phyloP scores from a whole-genome alignment of 2,888 invertebrate species.

The Ganaspis brasiliensis region DNA sequence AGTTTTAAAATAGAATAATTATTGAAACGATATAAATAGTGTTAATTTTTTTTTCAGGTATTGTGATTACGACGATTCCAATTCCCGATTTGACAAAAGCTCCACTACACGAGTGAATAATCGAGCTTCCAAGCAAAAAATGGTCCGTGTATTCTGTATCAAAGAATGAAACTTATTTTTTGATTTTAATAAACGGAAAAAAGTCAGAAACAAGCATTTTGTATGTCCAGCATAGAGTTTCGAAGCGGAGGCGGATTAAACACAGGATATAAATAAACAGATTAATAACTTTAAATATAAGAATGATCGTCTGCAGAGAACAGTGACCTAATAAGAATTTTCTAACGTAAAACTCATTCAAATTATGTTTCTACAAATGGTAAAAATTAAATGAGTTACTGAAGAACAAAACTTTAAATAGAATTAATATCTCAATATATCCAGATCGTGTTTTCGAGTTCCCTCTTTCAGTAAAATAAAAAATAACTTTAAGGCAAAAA shows the following conservation, averaged over 20 bases:
- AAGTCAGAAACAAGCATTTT: conserved; percentile 7
- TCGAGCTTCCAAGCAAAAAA: neutral
- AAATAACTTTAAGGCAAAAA: too few species aligned
- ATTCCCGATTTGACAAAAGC: conserved; percentile 66
- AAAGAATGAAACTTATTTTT: neutral
- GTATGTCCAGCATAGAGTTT: conserved; percentile 21
- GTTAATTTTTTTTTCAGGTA: conserved; percentile 65
- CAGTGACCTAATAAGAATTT: conserved; percentile 32
- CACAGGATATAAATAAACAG: conserved; percentile 40
- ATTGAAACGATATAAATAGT: too few species aligned
- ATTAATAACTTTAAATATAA: conserved; percentile 44
- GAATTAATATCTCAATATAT: too few species aligned
- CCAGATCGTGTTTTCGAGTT: too few species aligned
- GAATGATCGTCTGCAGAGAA: conserved; percentile 30
- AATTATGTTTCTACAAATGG: neutral
- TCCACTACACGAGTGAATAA: conserved; percentile 66
- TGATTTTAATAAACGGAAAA: neutral
- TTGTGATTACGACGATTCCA: conserved; percentile 58
- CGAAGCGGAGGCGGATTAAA: conserved; percentile 12
- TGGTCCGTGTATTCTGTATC: neutral
- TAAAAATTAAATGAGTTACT: neutral
- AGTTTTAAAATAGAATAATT: too few species aligned
- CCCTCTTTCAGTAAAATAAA: too few species aligned
- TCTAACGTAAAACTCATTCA: neutral
- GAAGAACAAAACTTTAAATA: too few species aligned